Conservation (phyloP, 2,113 vertebrate genomes). For the Maccullochella peelii region DNA sequence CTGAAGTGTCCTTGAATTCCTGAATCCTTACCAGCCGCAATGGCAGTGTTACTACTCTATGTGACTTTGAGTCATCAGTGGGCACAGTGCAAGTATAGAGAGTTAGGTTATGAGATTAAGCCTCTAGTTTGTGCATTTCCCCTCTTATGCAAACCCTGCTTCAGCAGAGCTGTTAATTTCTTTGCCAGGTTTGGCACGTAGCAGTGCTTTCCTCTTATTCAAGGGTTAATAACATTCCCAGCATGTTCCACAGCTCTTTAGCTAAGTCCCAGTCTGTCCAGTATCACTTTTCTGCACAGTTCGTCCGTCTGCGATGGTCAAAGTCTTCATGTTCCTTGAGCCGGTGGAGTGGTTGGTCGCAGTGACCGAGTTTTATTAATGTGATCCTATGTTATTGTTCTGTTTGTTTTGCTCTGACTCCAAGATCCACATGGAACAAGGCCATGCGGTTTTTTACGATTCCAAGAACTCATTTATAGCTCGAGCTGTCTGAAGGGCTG, state of each 20-base stretch:
- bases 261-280: background rate
- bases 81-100: slow-evolving; percentile 51
- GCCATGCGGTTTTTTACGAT: slow-evolving; percentile 48
- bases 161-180: slow-evolving; percentile 39
- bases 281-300: background rate
- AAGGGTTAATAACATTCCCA: slow-evolving; percentile 2
- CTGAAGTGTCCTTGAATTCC: slow-evolving; percentile 57
- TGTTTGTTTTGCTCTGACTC: slow-evolving; percentile 70
- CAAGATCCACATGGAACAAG: slow-evolving; percentile 57
- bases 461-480: slow-evolving; percentile 69
- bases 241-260: background rate
- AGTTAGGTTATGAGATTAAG: slow-evolving; percentile 56
- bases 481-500: slow-evolving; percentile 42
- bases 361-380: slow-evolving; percentile 52
- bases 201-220: background rate
- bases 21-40: slow-evolving; percentile 55
- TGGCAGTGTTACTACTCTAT: slow-evolving; percentile 2
- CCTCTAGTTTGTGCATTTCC: slow-evolving; percentile 22
- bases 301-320: slow-evolving; percentile 11
- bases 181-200: slow-evolving; percentile 33
- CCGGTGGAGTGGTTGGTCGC: slow-evolving; percentile 3
- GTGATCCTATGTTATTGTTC: slow-evolving; percentile 55
- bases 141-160: slow-evolving; percentile 31
- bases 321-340: slow-evolving; percentile 7
- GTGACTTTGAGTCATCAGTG: slow-evolving; percentile 40